Evolutionary conservation across 2,888 invertebrate species (phyloP).

Genomic region (Aromia moschata): DNA sequence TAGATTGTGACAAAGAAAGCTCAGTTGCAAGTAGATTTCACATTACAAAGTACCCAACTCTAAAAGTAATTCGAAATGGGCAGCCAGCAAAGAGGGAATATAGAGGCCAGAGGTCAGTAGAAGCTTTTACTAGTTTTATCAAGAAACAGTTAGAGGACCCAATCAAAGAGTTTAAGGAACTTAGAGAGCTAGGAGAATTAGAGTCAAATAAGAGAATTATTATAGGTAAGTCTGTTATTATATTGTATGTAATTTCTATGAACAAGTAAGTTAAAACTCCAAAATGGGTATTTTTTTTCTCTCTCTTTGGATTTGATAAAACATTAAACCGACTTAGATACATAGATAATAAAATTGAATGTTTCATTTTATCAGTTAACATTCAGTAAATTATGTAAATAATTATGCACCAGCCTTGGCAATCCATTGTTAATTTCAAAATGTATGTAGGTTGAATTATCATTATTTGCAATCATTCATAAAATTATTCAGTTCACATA

Average conservation of each 20-base stretch:
- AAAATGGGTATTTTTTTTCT: background rate
- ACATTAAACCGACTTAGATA: no score
- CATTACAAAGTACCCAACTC: constrained; percentile 97
- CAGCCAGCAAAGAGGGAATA: constrained; percentile 91
- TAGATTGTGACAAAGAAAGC: constrained; percentile 96
- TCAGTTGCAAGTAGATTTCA: constrained; percentile 89
- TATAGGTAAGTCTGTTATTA: constrained; percentile 70
- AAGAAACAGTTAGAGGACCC: constrained; percentile 89
- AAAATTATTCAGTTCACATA: no score
- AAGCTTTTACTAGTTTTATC: constrained; percentile 90
- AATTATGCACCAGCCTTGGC: no score
- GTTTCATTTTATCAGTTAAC: no score
- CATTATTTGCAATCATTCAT: no score
- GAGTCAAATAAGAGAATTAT: constrained; percentile 86
- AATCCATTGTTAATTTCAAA: no score
- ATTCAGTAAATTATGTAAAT: no score
- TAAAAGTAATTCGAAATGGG: constrained; percentile 93
- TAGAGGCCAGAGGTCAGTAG: constrained; percentile 86
- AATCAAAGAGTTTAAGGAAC: constrained; percentile 77
- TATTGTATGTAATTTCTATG: background rate
- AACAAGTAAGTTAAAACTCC: background rate
- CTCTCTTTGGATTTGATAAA: no score
- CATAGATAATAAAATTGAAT: no score
- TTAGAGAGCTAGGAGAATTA: constrained; percentile 77
- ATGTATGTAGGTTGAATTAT: no score